A percentile compares a stretch with the other conserved stretches of the same genome.
Evolutionary conservation across 2,113 vertebrate genomes (phyloP).

Genomic region (Etheostoma cragini): DNA sequence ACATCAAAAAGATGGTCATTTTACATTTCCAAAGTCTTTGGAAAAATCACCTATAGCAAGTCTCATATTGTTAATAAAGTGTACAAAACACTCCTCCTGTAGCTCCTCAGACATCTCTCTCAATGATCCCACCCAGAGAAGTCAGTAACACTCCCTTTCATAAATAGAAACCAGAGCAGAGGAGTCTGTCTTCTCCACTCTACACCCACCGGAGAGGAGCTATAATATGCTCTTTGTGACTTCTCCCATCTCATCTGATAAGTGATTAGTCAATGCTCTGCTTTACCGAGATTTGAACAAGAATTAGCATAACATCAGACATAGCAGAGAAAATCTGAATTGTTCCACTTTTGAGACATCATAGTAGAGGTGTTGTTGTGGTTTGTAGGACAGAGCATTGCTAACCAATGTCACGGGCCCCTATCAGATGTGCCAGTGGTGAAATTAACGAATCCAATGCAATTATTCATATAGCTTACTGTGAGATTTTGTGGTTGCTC

Average conservation of each 20-base stretch:
- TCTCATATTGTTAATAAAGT: not conserved
- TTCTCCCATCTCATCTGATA: slow-evolving; percentile 25
- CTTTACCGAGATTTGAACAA: slow-evolving; percentile 23
- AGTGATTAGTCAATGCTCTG: slow-evolving; percentile 5
- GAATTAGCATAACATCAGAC: slow-evolving; percentile 52
- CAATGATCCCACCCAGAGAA: not conserved
- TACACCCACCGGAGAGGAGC: not conserved
- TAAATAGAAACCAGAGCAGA: slow-evolving; percentile 22
- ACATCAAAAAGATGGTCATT: not conserved
- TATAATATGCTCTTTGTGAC: slow-evolving; percentile 30
- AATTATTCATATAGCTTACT: slow-evolving; percentile 75
- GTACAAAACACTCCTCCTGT: not conserved
- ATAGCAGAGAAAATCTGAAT: slow-evolving; percentile 55
- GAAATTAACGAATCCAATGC: slow-evolving; percentile 75
- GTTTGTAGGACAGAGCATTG: slow-evolving; percentile 59
- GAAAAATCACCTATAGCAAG: not conserved
- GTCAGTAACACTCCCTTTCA: not conserved
- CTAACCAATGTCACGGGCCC: slow-evolving; percentile 71
- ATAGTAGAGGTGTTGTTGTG: slow-evolving; percentile 47
- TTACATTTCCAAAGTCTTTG: not conserved
- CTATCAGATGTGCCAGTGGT: slow-evolving; percentile 70
- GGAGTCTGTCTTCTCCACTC: slow-evolving; percentile 14
- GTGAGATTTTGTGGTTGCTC: slow-evolving; percentile 50
- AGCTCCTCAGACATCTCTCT: slow-evolving; percentile 1
- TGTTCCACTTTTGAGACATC: slow-evolving; percentile 62